A percentile compares a stretch with the other conserved stretches of the same genome.
Conservation (phyloP, 2,888 invertebrate species). For the Volucella inanis region DNA sequence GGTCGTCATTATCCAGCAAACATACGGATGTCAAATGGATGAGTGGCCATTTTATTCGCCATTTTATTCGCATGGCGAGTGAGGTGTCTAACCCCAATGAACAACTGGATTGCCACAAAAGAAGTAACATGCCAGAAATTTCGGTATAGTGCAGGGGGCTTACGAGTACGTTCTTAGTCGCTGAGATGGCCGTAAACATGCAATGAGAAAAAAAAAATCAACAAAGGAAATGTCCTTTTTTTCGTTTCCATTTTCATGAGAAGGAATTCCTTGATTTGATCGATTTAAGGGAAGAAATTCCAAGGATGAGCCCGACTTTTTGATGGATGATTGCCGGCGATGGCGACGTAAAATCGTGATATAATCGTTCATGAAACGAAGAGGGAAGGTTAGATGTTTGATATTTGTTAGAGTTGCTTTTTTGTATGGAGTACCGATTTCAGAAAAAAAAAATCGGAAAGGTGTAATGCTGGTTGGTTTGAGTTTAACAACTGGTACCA, state of each 20-base stretch:
- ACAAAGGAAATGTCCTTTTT: neutral
- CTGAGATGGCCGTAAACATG: constrained; percentile 11
- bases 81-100: too few species aligned
- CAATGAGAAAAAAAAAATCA: constrained; percentile 7
- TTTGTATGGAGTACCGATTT: too few species aligned
- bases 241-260: neutral
- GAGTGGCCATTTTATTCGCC: constrained; percentile 8
- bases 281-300: constrained; percentile 22
- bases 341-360: neutral
- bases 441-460: neutral
- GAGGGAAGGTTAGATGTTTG: too few species aligned
- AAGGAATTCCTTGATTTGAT: constrained; percentile 34
- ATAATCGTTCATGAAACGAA: too few species aligned
- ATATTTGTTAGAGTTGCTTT: too few species aligned
- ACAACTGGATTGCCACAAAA: neutral
- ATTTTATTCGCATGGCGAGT: too few species aligned
- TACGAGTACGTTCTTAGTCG: too few species aligned
- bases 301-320: constrained; percentile 14
- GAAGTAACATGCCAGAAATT: constrained; percentile 13
- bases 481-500: constrained; percentile 6
- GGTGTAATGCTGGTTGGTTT: neutral
- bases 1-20: too few species aligned
- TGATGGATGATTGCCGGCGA: constrained; percentile 31
- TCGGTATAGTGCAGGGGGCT: neutral
- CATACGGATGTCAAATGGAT: neutral